Percentiles rank a stretch among this genome's conserved stretches.
phyloP scores from a whole-genome alignment of 2,113 vertebrate genomes.

The Tupaia tana region DNA sequence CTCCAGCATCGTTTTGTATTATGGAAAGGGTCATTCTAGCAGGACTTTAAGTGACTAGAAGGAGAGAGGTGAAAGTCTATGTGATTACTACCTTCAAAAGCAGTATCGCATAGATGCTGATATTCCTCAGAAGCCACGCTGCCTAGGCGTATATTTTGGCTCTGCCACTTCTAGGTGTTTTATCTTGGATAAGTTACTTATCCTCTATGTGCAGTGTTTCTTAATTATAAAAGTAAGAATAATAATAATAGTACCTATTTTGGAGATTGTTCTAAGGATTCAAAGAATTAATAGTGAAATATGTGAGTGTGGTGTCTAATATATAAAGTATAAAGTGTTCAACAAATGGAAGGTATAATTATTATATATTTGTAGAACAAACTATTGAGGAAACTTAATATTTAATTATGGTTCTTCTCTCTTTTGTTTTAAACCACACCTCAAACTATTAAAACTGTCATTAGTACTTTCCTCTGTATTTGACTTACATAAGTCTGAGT shows the following conservation, averaged over 20 bases:
- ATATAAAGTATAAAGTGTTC: neutral
- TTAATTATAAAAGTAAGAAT: neutral
- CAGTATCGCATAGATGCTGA: neutral
- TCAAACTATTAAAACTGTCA: conserved; percentile 43
- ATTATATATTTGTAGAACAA: conserved; percentile 26
- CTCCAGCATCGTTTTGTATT: neutral
- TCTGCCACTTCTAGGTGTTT: neutral
- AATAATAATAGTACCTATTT: conserved; percentile 14
- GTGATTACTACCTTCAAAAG: neutral
- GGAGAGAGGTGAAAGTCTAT: neutral
- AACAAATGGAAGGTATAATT: conserved; percentile 45
- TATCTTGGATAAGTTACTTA: neutral
- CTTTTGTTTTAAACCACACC: conserved; percentile 33
- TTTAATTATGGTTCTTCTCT: conserved; percentile 46
- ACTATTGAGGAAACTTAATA: neutral
- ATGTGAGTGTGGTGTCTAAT: neutral
- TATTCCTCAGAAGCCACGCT: neutral
- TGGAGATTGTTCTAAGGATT: neutral
- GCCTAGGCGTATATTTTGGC: neutral
- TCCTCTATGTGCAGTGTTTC: neutral
- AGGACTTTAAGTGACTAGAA: neutral
- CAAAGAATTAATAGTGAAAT: conserved; percentile 1
- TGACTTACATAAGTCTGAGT: conserved; percentile 38
- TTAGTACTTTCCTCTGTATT: conserved; percentile 49
- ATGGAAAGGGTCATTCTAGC: neutral